Conservation (phyloP, 2,888 invertebrate species). For the Anodontia alba region DNA sequence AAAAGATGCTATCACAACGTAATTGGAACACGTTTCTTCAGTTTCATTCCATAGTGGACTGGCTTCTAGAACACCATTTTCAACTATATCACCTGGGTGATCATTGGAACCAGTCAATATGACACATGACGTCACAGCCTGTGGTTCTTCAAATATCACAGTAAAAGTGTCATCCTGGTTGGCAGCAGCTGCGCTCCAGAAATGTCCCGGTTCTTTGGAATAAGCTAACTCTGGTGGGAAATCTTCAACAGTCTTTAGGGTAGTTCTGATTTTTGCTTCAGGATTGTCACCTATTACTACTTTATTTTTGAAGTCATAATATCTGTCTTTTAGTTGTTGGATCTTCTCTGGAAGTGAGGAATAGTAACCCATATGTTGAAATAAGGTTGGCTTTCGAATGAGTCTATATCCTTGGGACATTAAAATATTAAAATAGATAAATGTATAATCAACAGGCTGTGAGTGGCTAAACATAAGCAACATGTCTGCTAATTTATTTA, state of each 20-base stretch:
- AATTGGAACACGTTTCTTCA: slow-evolving; percentile 62
- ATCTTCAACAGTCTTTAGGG: slow-evolving; percentile 77
- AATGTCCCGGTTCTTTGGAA: slow-evolving; percentile 80
- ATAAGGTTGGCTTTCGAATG: slow-evolving; percentile 70
- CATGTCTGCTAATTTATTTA: slow-evolving; percentile 75
- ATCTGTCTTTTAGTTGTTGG: slow-evolving; percentile 71
- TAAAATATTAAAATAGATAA: slow-evolving; percentile 67
- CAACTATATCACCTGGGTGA: slow-evolving; percentile 76
- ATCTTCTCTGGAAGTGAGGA: slow-evolving; percentile 72
- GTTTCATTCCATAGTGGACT: slow-evolving; percentile 64
- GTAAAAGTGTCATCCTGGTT: slow-evolving; percentile 79
- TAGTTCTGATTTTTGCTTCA: slow-evolving; percentile 82
- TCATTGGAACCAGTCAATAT: slow-evolving; percentile 78
- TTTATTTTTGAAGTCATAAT: slow-evolving; percentile 68
- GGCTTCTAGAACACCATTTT: slow-evolving; percentile 73
- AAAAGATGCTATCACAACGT: slow-evolving; percentile 67
- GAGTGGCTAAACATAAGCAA: slow-evolving; percentile 78
- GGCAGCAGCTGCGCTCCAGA: slow-evolving; percentile 82
- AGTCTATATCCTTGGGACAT: slow-evolving; percentile 61
- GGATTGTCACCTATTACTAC: slow-evolving; percentile 81
- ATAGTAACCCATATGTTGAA: slow-evolving; percentile 72
- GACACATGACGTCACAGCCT: slow-evolving; percentile 73
- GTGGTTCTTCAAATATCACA: slow-evolving; percentile 79
- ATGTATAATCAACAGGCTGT: slow-evolving; percentile 73
- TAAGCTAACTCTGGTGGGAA: slow-evolving; percentile 83